Conservation (phyloP, 2,113 vertebrate species). For the Pterophyllum scalare region DNA sequence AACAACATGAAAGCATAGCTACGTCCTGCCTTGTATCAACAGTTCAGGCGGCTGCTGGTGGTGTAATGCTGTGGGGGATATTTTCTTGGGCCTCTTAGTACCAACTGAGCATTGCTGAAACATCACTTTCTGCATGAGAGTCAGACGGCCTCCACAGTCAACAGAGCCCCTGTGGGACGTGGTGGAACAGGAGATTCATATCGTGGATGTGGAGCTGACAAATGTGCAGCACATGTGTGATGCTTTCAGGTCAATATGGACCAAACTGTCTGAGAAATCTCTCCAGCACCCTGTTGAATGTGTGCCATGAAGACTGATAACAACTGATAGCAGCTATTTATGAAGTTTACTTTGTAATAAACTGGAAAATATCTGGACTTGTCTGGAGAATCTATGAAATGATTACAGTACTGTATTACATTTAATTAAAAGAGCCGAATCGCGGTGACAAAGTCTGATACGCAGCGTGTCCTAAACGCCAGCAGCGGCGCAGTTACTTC, state of each 20-base stretch:
- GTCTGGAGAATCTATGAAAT: no score
- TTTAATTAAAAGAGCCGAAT: not conserved
- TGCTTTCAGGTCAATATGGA: not conserved
- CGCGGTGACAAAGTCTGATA: not conserved
- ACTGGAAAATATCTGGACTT: no score
- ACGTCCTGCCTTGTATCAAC: no score
- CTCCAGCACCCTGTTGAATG: not conserved
- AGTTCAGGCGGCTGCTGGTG: not conserved
- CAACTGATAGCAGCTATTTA: no score
- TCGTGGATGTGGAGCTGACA: no score
- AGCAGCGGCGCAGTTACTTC: constrained; percentile 2
- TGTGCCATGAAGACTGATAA: not conserved
- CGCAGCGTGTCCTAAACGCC: not conserved
- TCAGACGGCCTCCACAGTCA: not conserved
- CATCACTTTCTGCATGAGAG: not conserved
- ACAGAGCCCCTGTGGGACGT: not conserved
- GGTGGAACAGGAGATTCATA: not conserved
- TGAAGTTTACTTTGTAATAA: no score
- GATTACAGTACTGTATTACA: not conserved
- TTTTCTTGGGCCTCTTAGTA: not conserved
- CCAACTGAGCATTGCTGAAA: not conserved
- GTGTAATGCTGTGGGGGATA: not conserved
- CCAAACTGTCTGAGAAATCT: not conserved
- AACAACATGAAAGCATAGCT: no score
- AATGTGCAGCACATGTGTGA: not conserved